Conservation (phyloP, 2,797 vertebrate species). For the Smutsia temminckii region DNA sequence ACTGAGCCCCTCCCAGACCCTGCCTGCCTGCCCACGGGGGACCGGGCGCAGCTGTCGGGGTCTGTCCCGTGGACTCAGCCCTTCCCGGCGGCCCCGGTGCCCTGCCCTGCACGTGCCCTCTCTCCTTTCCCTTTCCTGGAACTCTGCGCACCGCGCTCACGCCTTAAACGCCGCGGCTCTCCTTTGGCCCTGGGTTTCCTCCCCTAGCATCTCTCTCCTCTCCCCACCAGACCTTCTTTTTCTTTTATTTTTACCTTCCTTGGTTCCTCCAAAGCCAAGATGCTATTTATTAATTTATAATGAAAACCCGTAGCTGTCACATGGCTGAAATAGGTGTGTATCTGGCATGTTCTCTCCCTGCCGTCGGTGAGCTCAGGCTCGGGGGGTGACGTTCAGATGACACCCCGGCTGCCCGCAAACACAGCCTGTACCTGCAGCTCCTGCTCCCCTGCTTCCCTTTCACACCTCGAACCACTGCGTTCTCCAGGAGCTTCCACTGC, state of each 20-base stretch:
- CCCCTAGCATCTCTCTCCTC: neutral
- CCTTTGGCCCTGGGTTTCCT: neutral
- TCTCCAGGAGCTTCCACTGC: neutral
- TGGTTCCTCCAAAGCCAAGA: slow-evolving; percentile 26
- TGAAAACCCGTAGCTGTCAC: neutral
- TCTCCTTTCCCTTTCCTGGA: neutral
- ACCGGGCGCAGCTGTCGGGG: no score
- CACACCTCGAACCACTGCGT: neutral
- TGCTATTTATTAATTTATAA: slow-evolving; percentile 19
- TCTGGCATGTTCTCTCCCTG: neutral
- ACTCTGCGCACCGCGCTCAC: neutral
- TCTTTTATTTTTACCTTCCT: neutral
- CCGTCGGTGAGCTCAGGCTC: neutral
- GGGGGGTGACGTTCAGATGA: neutral
- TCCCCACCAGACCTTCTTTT: neutral
- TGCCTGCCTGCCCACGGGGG: neutral
- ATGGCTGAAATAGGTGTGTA: neutral
- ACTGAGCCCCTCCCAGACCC: neutral
- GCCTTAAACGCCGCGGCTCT: neutral
- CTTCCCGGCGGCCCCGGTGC: neutral
- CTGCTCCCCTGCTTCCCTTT: neutral
- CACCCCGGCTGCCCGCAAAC: no score
- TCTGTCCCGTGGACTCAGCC: neutral
- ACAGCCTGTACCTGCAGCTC: neutral
- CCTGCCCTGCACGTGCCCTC: no score